Conservation (phyloP, 2,888 invertebrate genomes). For the Philaethria dido region DNA sequence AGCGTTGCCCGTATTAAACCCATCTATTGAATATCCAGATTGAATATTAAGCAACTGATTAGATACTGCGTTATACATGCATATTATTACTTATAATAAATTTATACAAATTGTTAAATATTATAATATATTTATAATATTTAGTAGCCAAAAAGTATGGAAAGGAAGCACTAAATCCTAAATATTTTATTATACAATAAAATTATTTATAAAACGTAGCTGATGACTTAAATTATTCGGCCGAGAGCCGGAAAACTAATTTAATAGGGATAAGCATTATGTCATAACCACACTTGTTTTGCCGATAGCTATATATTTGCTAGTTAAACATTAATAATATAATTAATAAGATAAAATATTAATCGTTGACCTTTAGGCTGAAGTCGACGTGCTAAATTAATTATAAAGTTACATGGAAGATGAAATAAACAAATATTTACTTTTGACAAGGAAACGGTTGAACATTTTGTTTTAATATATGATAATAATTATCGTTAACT, state of each 20-base stretch:
- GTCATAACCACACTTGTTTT: constrained; percentile 23
- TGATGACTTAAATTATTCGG: constrained; percentile 15
- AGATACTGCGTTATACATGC: constrained; percentile 28
- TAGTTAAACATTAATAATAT: constrained; percentile 16
- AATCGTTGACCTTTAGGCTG: constrained; percentile 26
- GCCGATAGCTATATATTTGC: constrained; percentile 10
- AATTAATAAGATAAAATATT: constrained; percentile 30
- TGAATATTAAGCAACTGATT: constrained; percentile 43
- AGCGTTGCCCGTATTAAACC: constrained; percentile 42
- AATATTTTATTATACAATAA: constrained; percentile 6
- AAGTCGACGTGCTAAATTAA: constrained; percentile 27
- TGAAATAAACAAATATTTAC: constrained; percentile 19
- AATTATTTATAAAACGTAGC: constrained; percentile 5
- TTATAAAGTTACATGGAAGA: constrained; percentile 22
- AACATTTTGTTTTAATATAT: neutral
- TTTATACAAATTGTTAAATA: neutral
- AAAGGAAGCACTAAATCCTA: neutral
- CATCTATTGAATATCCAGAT: constrained; percentile 40
- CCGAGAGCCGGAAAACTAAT: constrained; percentile 11
- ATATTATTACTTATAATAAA: neutral
- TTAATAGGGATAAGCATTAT: constrained; percentile 21
- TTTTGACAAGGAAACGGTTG: neutral
- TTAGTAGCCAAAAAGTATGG: neutral
- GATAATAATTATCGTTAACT: constrained; percentile 1
- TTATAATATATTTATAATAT: neutral